A percentile compares a stretch with the other conserved stretches of the same genome.
These are phyloP conservation scores for Albula glossodonta DNA, from an alignment of 2,113 vertebrate species.

Conservation along the genomic window DNA sequence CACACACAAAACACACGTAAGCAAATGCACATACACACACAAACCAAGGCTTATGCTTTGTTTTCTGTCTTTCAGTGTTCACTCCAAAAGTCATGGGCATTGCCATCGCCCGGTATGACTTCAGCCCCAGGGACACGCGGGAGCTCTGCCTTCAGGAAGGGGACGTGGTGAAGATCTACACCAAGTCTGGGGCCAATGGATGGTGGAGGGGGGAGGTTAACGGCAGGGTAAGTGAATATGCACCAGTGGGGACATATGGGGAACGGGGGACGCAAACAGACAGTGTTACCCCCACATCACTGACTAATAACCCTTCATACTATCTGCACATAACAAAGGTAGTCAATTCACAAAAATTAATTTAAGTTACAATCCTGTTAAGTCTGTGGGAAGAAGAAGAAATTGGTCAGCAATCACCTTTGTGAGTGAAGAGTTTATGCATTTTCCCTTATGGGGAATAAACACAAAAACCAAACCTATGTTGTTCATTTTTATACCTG, in stretches of 20 bases:
- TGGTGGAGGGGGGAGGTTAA: constrained; percentile 98
- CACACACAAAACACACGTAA: neutral
- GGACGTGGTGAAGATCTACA: constrained; percentile 94
- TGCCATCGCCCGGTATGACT: constrained; percentile 93
- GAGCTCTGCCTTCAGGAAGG: constrained; percentile 91
- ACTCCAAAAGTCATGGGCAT: constrained; percentile 90
- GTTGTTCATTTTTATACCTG: neutral
- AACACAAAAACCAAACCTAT: neutral
- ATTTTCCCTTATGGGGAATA: neutral
- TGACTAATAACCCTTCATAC: neutral
- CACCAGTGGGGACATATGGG: neutral
- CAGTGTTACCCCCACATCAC: neutral
- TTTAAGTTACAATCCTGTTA: neutral
- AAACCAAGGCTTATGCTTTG: constrained; percentile 3
- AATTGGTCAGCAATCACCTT: neutral
- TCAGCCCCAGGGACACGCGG: constrained; percentile 90
- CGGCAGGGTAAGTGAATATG: constrained; percentile 77
- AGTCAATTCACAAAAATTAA: neutral
- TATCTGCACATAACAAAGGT: neutral
- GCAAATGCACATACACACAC: constrained; percentile 7
- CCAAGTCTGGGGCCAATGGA: constrained; percentile 89
- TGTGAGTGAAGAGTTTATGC: neutral
- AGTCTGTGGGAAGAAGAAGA: neutral
- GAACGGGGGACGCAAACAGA: neutral
- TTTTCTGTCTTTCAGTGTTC: constrained; percentile 72